phyloP scores from a whole-genome alignment of 2,113 vertebrate species.

The Podilymbus podiceps region DNA sequence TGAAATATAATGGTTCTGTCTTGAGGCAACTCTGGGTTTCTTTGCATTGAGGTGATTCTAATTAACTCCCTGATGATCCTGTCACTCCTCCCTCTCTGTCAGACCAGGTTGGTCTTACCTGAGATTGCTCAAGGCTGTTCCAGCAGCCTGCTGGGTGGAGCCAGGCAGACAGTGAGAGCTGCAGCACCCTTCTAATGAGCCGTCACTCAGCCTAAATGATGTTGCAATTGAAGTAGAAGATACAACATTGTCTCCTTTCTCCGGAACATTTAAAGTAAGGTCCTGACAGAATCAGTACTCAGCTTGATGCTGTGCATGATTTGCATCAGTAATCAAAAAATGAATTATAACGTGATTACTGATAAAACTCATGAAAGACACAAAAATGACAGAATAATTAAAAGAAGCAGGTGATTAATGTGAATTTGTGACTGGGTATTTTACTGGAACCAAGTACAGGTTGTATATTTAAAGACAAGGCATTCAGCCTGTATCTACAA shows the following conservation, averaged over 20 bases:
- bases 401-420: not conserved
- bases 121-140: not conserved
- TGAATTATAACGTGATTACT: not conserved
- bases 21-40: not conserved
- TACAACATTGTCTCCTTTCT: not conserved
- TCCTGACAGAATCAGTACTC: not conserved
- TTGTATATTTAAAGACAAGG: not conserved
- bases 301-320: not conserved
- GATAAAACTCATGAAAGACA: not conserved
- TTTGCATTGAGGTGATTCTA: not conserved
- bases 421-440: not conserved
- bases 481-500: not conserved
- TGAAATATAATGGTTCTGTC: not conserved
- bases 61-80: not conserved
- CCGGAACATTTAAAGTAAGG: not conserved
- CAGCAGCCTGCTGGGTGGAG: not conserved
- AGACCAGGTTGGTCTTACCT: not conserved
- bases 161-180: not conserved
- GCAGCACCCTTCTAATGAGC: not conserved
- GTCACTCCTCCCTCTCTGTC: not conserved
- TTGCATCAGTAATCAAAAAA: not conserved
- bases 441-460: not conserved
- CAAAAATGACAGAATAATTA: not conserved
- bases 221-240: not conserved
- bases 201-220: not conserved